phyloP scores from a whole-genome alignment of 2,888 invertebrate genomes.

The Ommatoiulus sabulosus region DNA sequence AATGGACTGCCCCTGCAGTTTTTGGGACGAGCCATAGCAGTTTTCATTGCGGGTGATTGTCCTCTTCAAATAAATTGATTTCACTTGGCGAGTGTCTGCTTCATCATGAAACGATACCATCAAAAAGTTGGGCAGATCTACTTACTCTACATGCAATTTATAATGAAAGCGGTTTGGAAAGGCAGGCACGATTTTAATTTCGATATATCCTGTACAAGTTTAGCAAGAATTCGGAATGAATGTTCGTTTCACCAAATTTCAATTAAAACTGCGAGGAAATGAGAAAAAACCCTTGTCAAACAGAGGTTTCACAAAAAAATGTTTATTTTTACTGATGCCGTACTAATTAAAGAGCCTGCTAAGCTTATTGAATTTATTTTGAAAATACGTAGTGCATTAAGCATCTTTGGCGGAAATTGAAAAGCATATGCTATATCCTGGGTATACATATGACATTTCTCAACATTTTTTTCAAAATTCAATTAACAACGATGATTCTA shows the following conservation, averaged over 20 bases:
- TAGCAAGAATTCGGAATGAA: background rate
- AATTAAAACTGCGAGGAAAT: background rate
- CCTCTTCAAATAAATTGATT: slow-evolving; percentile 41
- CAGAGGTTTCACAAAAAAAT: background rate
- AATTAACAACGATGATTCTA: background rate
- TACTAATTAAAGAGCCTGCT: background rate
- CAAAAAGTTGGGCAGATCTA: slow-evolving; percentile 28
- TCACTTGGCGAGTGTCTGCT: slow-evolving; percentile 1
- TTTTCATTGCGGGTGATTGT: slow-evolving; percentile 7
- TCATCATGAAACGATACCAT: slow-evolving; percentile 20
- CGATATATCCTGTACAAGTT: slow-evolving; percentile 16
- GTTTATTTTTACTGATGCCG: background rate
- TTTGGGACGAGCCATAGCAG: slow-evolving; percentile 1
- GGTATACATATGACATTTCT: background rate
- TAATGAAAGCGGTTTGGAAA: slow-evolving; percentile 10
- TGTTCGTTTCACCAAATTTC: background rate
- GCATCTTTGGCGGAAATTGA: background rate
- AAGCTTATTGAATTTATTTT: background rate
- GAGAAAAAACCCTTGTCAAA: background rate
- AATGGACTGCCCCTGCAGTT: slow-evolving; percentile 1
- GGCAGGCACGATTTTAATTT: background rate
- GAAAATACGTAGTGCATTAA: background rate
- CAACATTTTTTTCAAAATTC: background rate
- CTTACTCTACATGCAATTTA: background rate
- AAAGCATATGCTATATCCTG: background rate